These are phyloP conservation scores for Cricetomys ansorgei DNA, from an alignment of 2,113 vertebrate genomes.

Conservation along the genomic window DNA sequence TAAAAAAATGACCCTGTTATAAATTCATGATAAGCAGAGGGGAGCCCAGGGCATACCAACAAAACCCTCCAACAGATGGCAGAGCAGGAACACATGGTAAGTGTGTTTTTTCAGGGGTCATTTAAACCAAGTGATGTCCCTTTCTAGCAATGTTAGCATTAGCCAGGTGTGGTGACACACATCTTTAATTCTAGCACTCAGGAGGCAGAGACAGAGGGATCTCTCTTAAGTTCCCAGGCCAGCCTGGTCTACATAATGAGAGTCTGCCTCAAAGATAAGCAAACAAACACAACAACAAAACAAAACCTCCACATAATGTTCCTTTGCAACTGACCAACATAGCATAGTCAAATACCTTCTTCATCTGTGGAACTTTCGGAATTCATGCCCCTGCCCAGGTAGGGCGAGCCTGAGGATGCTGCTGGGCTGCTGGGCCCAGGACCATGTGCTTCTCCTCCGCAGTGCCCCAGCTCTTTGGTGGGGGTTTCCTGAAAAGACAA, in stretches of 20 bases:
- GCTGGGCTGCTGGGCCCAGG: conserved; percentile 86
- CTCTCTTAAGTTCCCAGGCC: not conserved
- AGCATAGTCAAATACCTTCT: conserved; percentile 90
- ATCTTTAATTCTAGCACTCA: not conserved
- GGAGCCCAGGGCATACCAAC: not conserved
- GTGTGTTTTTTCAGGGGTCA: not conserved
- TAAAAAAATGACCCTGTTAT: not conserved
- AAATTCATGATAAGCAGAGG: accelerated
- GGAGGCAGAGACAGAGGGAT: not conserved
- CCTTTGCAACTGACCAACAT: not conserved
- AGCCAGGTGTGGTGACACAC: too few species aligned
- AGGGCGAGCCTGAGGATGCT: conserved; percentile 82
- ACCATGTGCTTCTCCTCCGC: conserved; percentile 85
- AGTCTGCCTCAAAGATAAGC: not conserved
- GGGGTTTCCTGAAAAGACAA: conserved; percentile 93
- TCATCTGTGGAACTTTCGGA: conserved; percentile 99
- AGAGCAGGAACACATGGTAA: not conserved
- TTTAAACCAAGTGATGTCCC: not conserved
- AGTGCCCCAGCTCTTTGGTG: conserved; percentile 95
- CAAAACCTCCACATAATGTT: not conserved
- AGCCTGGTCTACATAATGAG: not conserved
- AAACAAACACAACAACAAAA: not conserved
- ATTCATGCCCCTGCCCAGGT: conserved; percentile 93
- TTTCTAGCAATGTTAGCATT: not conserved
- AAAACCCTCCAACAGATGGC: not conserved